These are phyloP conservation scores for Choloepus hoffmanni DNA, from an alignment of 2,113 vertebrate species.

Conservation along the genomic window DNA sequence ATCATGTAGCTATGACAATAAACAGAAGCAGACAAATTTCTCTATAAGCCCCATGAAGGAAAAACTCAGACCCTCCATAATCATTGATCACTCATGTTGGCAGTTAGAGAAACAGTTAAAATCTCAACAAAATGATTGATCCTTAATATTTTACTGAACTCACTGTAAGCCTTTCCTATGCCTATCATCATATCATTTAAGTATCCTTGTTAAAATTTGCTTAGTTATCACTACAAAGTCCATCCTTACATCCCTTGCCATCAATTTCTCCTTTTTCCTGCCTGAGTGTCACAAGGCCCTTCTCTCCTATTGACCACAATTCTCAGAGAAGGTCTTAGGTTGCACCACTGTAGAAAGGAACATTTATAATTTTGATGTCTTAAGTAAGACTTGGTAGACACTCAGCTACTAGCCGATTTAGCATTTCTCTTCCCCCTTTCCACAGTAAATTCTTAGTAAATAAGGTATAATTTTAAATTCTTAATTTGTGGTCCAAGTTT, in stretches of 20 bases:
- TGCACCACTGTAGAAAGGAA: not conserved
- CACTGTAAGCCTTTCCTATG: not conserved
- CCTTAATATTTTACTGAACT: not conserved
- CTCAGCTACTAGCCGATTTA: not conserved
- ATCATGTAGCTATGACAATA: not conserved
- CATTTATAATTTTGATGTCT: not conserved
- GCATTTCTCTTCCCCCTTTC: not conserved
- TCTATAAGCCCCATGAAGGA: not conserved
- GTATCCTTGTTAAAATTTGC: not conserved
- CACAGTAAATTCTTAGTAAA: conserved; percentile 8
- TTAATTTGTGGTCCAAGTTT: not conserved
- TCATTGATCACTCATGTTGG: not conserved
- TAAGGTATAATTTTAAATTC: not conserved
- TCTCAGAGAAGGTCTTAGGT: not conserved
- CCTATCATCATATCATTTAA: not conserved
- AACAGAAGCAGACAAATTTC: not conserved
- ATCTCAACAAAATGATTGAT: conserved; percentile 14
- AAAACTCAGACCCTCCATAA: not conserved
- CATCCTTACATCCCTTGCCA: not conserved
- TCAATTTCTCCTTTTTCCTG: not conserved
- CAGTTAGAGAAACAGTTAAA: conserved; percentile 18
- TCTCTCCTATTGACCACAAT: not conserved
- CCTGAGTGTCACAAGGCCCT: not conserved
- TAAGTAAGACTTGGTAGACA: not conserved
- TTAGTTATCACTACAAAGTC: not conserved